Conservation (phyloP, 2,888 invertebrate species). For the Thyatira batis region DNA sequence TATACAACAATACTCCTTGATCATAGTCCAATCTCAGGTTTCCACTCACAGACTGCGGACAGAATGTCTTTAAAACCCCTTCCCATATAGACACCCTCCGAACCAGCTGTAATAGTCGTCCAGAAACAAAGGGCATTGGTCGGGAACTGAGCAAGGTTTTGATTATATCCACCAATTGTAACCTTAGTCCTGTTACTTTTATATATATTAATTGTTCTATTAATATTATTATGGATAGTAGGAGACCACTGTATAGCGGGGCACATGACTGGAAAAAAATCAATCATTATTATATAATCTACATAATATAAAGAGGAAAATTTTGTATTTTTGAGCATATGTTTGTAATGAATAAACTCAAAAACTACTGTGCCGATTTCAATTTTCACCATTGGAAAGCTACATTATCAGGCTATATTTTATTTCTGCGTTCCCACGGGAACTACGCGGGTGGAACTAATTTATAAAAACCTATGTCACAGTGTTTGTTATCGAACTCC, state of each 20-base stretch:
- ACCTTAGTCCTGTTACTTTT: constrained; percentile 9
- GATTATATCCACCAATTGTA: constrained; percentile 33
- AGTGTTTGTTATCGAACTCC: too few relatives aligned
- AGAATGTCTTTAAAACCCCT: constrained; percentile 35
- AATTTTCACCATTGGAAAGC: too few relatives aligned
- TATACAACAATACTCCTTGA: constrained; percentile 69
- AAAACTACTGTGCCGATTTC: too few relatives aligned
- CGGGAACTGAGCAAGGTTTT: constrained; percentile 50
- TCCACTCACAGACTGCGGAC: constrained; percentile 41
- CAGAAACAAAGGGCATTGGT: constrained; percentile 50
- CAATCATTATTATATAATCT: not conserved
- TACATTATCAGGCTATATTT: too few relatives aligned
- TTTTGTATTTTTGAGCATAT: too few relatives aligned
- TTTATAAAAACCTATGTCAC: too few relatives aligned
- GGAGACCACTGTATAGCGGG: constrained; percentile 56
- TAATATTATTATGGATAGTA: constrained; percentile 41
- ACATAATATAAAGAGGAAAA: not conserved
- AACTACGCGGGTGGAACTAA: too few relatives aligned
- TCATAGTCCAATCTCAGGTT: constrained; percentile 67
- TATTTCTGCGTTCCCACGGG: too few relatives aligned
- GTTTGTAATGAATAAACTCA: too few relatives aligned
- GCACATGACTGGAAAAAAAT: constrained; percentile 61
- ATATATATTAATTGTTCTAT: constrained; percentile 18
- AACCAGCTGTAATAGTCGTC: constrained; percentile 39
- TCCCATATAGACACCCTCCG: constrained; percentile 28